Base-by-base conservation (phyloP, 2,797 vertebrate species). In the Acanthurus tractus region DNA sequence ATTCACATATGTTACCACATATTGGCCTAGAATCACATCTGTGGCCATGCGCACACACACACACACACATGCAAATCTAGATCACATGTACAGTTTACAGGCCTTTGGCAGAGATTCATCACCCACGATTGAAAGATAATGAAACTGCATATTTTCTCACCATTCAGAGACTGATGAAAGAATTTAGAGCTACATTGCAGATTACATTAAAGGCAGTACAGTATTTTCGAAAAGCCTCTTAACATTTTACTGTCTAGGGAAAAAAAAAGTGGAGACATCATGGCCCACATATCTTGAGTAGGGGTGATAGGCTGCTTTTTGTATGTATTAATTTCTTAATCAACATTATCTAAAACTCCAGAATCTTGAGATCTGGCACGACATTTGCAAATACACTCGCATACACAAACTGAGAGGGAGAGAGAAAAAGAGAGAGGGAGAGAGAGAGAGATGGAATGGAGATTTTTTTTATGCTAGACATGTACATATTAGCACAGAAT, bases 151-250 rank as follows among this genome's bases (percentile, higher is more conserved):
- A 94, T 94, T 94, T 94, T 93, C 88, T 85, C 90, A 89, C 81
- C 91, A 94, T 93, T 95, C 90, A 93, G 76, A 92, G 89, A 89
- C 91, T 93, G 93, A 94, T 94, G 93, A 94, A 92, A 93, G 89
- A 88, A 93, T 94, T 95, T 93, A 92, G 90, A 91, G 91, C 91
- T 91, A 93, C 92, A 94, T 89, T 91, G 88, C 86, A 83, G 89
- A 94, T 93, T 93, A 90, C 88, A 93, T 94, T 94, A 94, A 92
- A 91, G 80, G 87, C 90, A 91, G 77, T 82, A 87, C 88, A 85
- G 83, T 91, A 90, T 84, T 92, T 86, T 75, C 25, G 80, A 88
- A 81, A 87, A 85, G 84, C 84, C 85, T 90, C 85, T 81, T 90
- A 92, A 90, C 84, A 90, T 86, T 78, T 81, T 85, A 76, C 58